A percentile compares a stretch with the other conserved stretches of the same genome.
Evolutionary conservation across 2,888 invertebrate genomes (phyloP).

Genomic region (Lysandra bellargus): DNA sequence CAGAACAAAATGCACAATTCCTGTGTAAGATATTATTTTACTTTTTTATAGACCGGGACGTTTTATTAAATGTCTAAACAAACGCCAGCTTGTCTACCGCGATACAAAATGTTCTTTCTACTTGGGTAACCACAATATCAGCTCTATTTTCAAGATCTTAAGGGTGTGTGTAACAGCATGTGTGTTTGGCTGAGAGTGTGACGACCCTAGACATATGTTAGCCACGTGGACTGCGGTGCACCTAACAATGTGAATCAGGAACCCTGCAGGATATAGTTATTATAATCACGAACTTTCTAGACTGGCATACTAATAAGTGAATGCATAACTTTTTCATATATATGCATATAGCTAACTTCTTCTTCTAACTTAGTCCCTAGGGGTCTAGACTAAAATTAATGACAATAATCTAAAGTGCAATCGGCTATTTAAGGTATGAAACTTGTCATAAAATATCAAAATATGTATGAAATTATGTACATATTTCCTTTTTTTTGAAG

Average conservation of each 20-base stretch:
- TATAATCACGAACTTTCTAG: neutral
- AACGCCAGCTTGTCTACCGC: conserved; percentile 40
- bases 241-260: conserved; percentile 9
- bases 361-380: no score
- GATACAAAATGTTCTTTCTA: neutral
- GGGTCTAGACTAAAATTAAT: no score
- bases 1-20: neutral
- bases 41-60: neutral
- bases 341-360: no score
- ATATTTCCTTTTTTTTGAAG: no score
- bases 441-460: no score
- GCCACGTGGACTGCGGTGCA: conserved; percentile 36
- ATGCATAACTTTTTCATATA: no score
- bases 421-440: no score
- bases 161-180: conserved; percentile 23
- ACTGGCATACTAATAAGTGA: no score
- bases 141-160: conserved; percentile 17
- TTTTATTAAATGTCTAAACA: conserved; percentile 33
- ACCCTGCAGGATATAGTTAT: conserved; percentile 4
- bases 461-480: no score
- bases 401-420: no score
- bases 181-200: conserved; percentile 38
- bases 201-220: conserved; percentile 40
- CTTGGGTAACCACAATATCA: conserved; percentile 11
- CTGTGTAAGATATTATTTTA: neutral